phyloP scores from a whole-genome alignment of 2,888 invertebrate species.

The Alentia gelatinosa region DNA sequence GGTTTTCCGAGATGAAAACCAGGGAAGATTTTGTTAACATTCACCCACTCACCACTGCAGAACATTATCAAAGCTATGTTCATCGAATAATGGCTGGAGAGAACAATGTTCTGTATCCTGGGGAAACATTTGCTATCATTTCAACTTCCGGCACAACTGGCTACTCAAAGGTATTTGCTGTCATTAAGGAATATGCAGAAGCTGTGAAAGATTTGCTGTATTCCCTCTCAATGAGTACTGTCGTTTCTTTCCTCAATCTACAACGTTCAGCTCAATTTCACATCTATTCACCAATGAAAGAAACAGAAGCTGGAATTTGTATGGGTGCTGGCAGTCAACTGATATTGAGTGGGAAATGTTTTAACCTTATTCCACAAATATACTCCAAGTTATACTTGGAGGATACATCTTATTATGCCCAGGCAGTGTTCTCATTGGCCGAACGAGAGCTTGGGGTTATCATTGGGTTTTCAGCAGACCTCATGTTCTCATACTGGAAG shows the following conservation, averaged over 20 bases:
- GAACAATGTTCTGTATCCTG: not conserved
- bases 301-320: not conserved
- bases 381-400: not conserved
- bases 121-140: not conserved
- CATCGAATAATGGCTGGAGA: constrained; percentile 23
- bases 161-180: not conserved
- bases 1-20: constrained; percentile 8
- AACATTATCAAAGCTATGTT: not conserved
- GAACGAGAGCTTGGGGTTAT: not conserved
- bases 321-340: not conserved
- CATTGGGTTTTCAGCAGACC: not conserved
- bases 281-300: not conserved
- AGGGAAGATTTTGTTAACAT: constrained; percentile 5
- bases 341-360: not conserved
- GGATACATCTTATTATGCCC: constrained; percentile 22
- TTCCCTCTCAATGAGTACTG: not conserved
- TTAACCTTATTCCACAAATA: not conserved
- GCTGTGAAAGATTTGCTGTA: not conserved
- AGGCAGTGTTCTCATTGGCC: constrained; percentile 21
- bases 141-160: constrained; percentile 52
- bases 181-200: not conserved
- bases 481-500: constrained; percentile 18
- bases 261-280: not conserved
- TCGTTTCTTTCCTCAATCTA: not conserved
- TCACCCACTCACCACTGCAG: constrained; percentile 39